A percentile compares a stretch with the other conserved stretches of the same genome.
Evolutionary conservation across 2,797 vertebrate genomes (phyloP).

Genomic region (Characodon lateralis): DNA sequence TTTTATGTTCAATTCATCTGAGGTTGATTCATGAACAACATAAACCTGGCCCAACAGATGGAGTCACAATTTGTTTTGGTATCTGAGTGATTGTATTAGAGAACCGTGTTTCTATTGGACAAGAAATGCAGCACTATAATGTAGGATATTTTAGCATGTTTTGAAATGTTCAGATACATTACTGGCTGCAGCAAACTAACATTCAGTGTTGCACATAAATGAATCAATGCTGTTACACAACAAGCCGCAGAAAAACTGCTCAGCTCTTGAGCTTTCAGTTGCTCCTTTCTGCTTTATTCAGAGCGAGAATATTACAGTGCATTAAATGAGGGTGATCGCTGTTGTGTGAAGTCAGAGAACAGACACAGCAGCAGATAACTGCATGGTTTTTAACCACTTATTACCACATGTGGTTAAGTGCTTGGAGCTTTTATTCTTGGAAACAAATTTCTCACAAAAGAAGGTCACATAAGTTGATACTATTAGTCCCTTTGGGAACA

Average conservation of each 20-base stretch:
- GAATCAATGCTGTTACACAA: neutral
- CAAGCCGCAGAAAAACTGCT: slow-evolving; percentile 1
- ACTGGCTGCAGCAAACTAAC: neutral
- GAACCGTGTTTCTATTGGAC: neutral
- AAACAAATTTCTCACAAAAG: slow-evolving; percentile 39
- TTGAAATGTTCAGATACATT: neutral
- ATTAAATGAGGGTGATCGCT: slow-evolving; percentile 10
- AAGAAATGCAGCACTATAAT: neutral
- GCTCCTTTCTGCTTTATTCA: slow-evolving; percentile 5
- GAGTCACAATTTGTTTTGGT: neutral
- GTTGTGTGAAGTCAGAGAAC: slow-evolving; percentile 5
- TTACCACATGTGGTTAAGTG: neutral
- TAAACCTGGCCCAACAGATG: neutral
- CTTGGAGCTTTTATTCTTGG: slow-evolving; percentile 58
- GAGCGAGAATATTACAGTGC: slow-evolving; percentile 1
- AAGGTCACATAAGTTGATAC: slow-evolving; percentile 18
- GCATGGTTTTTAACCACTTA: neutral
- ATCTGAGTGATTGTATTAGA: neutral
- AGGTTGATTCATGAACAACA: neutral
- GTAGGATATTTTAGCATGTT: neutral
- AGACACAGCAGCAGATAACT: slow-evolving; percentile 15
- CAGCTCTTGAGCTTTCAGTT: slow-evolving; percentile 21
- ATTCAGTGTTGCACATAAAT: slow-evolving; percentile 16
- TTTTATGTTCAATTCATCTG: neutral
- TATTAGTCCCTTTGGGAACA: slow-evolving; percentile 9